Percentiles rank a stretch among this genome's conserved stretches.
These are phyloP conservation scores for Eumerus sabulonum DNA, from an alignment of 2,888 invertebrate species.

Conservation along the genomic window DNA sequence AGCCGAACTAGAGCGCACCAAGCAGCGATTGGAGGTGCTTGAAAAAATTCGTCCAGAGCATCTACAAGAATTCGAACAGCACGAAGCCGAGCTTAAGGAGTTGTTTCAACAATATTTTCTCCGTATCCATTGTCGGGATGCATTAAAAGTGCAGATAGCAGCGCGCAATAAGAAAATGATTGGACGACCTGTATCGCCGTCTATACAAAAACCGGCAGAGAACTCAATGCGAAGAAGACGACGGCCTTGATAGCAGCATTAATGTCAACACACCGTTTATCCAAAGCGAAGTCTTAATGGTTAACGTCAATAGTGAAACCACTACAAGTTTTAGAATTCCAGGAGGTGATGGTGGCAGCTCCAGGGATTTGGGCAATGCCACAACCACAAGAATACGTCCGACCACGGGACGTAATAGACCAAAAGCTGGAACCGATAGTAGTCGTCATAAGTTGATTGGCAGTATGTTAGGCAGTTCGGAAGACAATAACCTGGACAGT, in stretches of 20 bases:
- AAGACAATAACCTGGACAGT: constrained; percentile 75
- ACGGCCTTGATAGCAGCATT: constrained; percentile 71
- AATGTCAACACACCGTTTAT: constrained; percentile 75
- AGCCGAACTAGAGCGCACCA: constrained; percentile 93
- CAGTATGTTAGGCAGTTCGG: constrained; percentile 67
- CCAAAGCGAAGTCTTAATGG: constrained; percentile 73
- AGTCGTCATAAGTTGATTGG: constrained; percentile 69
- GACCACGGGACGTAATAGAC: constrained; percentile 76
- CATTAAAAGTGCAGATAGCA: constrained; percentile 90
- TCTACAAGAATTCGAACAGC: constrained; percentile 94
- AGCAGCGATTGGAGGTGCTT: constrained; percentile 94
- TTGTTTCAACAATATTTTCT: constrained; percentile 93
- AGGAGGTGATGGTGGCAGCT: not conserved
- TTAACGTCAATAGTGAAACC: constrained; percentile 49
- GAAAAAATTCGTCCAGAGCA: constrained; percentile 98
- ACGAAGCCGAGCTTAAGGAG: constrained; percentile 90
- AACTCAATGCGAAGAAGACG: constrained; percentile 77
- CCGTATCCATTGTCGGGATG: constrained; percentile 92
- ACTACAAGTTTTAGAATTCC: too few species aligned
- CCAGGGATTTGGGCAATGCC: constrained; percentile 69
- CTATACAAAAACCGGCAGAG: constrained; percentile 75
- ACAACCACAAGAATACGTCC: constrained; percentile 74
- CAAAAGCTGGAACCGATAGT: constrained; percentile 62
- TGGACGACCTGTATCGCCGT: constrained; percentile 72
- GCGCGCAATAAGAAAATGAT: constrained; percentile 73